These are phyloP conservation scores for Chrysolina haemoptera DNA, from an alignment of 2,888 invertebrate genomes.

Conservation along the genomic window DNA sequence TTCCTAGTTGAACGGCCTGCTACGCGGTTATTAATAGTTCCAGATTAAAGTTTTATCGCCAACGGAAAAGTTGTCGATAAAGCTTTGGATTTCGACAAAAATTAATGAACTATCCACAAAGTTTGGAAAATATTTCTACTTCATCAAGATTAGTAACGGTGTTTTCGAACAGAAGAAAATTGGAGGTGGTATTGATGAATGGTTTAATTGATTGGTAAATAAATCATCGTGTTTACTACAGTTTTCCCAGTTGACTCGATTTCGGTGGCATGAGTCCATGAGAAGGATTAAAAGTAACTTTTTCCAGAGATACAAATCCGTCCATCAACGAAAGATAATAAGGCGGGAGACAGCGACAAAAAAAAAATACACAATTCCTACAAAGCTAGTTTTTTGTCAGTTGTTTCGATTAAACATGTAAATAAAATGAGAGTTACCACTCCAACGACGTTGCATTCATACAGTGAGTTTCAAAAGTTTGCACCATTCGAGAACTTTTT, in stretches of 20 bases:
- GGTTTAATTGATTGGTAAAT: neutral
- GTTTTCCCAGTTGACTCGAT: neutral
- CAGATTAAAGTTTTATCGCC: slow-evolving; percentile 22
- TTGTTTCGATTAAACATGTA: no score
- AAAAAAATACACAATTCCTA: no score
- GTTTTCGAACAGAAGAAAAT: slow-evolving; percentile 5
- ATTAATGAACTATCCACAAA: slow-evolving; percentile 26
- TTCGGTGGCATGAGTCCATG: neutral
- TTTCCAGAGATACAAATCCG: no score
- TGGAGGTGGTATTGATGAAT: slow-evolving; percentile 7
- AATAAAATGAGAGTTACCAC: no score
- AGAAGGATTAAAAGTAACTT: neutral
- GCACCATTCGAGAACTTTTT: no score
- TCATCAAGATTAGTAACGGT: slow-evolving; percentile 2
- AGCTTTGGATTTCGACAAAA: slow-evolving; percentile 6
- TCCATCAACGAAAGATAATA: no score
- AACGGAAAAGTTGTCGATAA: slow-evolving; percentile 6
- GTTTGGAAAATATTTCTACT: slow-evolving; percentile 20
- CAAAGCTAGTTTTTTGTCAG: no score
- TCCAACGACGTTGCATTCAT: no score
- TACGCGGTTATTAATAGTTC: slow-evolving; percentile 24
- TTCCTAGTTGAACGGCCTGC: slow-evolving; percentile 5
- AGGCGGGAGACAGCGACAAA: no score
- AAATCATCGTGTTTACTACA: neutral
- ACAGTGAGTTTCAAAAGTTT: no score